Evolutionary conservation across 1,140 invertebrate species (phyloP), one percentile per base, ranked within the genome.

Genomic region (Dinoponera quadriceps): DNA sequence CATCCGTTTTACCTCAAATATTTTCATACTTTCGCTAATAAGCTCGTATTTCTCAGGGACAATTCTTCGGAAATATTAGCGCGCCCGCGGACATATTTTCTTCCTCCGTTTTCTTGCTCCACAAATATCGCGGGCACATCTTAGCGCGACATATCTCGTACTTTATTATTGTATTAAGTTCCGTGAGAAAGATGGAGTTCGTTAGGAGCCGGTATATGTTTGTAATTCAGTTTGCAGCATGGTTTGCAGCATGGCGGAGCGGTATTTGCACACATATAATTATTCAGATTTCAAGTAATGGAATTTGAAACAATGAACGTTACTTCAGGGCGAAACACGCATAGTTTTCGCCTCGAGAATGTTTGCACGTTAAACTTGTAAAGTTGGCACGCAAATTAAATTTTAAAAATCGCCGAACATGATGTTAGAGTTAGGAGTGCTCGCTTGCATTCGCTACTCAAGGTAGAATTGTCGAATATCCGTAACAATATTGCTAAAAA

Each of bases 211-310:
- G 65, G 74, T 87, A 83, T 85, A 82, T 72, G 85, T 91, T 91
- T 88, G 90, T 89, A 84, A 91, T 91, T 91, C 88, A 84, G 81
- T 78, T 77, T 77, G 72, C 55, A 65, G 84, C n/a, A 11, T 44
- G 7, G 27, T n/a, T n/a, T 72, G 71, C 68, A n/a, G n/a, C 59
- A 80, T 68, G 62, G 85, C 33, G 72, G 85, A 83, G 66, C 83
- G 54, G 77, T 91, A 90, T 91, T 91, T 91, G 84, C 88, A 80
- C 87, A 90, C 88, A 90, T 91, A 91, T 92, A 91, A 91, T 91
- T 91, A 92, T 91, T 92, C 90, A 90, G 83, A 91, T 91, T 90
- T 73, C 29, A 59, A 49, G 85, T 87, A 89, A 89, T 85, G 60
- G 85, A 91, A 91, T 91, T 91, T 87, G 71, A 22, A 66, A 77